These are phyloP conservation scores for Drosophila conformis DNA, from an alignment of 2,888 invertebrate genomes.

Conservation along the genomic window DNA sequence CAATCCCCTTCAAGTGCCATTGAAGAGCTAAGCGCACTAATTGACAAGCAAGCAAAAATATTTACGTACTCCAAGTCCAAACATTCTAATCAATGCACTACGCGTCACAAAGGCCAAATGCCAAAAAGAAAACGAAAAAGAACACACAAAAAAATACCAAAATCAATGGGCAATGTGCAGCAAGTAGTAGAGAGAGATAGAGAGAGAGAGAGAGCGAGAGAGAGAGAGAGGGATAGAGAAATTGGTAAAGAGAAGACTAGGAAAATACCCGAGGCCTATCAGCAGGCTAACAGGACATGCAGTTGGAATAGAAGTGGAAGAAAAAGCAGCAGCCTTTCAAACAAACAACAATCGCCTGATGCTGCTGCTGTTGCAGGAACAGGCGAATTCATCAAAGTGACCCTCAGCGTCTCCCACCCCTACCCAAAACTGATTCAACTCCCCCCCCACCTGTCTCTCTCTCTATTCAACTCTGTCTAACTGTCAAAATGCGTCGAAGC, in stretches of 20 bases:
- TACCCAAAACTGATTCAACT: background rate
- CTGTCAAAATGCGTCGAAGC: conserved; percentile 84
- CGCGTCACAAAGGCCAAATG: conserved; percentile 21
- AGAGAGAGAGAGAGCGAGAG: background rate
- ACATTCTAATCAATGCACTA: conserved; percentile 78
- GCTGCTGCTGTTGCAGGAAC: conserved; percentile 29
- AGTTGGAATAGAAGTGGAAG: conserved; percentile 24
- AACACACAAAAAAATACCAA: conserved; percentile 26
- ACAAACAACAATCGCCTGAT: conserved; percentile 66
- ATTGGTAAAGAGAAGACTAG: background rate
- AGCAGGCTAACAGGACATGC: conserved; percentile 27
- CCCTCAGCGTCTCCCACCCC: conserved; percentile 4
- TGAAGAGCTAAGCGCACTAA: conserved; percentile 70
- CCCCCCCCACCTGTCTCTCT: background rate
- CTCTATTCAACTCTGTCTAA: conserved; percentile 47
- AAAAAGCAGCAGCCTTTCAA: conserved; percentile 58
- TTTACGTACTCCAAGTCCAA: conserved; percentile 78
- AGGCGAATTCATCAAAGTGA: conserved; percentile 72
- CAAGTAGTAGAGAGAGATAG: background rate
- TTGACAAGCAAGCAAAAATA: conserved; percentile 80
- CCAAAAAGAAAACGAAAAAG: conserved; percentile 39
- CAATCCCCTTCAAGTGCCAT: conserved; percentile 22
- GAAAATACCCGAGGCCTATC: conserved; percentile 48
- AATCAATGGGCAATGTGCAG: conserved; percentile 44
- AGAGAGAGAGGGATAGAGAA: background rate